Conservation (phyloP, 2,797 vertebrate species). For the Notolabrus celidotus region DNA sequence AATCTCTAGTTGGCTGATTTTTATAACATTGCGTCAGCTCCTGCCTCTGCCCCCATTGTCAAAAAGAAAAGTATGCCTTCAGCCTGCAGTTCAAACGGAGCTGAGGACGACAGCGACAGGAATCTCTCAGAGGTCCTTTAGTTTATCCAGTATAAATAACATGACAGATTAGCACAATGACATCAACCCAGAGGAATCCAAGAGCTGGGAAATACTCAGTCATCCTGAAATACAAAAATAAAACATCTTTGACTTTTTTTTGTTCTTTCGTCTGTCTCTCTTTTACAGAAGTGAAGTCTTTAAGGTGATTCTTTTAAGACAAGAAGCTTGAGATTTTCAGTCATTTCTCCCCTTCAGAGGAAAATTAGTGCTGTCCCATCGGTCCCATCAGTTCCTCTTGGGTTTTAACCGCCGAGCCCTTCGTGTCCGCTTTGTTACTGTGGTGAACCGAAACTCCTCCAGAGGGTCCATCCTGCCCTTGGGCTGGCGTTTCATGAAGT, state of each 20-base stretch:
- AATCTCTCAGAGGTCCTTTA: constrained; percentile 79
- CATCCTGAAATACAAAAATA: constrained; percentile 89
- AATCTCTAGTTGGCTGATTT: constrained; percentile 82
- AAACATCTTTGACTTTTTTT: constrained; percentile 85
- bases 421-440: constrained; percentile 88
- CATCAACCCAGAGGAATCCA: constrained; percentile 83
- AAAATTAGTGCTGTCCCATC: constrained; percentile 64
- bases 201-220: constrained; percentile 80
- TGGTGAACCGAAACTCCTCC: constrained; percentile 87
- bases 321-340: constrained; percentile 71
- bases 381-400: constrained; percentile 81
- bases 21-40: constrained; percentile 77
- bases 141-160: constrained; percentile 89
- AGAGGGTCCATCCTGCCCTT: constrained; percentile 81
- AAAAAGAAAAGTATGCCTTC: constrained; percentile 72
- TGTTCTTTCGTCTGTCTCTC: constrained; percentile 69
- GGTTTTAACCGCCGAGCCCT: constrained; percentile 87
- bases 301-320: constrained; percentile 74
- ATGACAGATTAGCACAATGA: constrained; percentile 80
- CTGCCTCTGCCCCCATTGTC: constrained; percentile 71
- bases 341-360: constrained; percentile 23
- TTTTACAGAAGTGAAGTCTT: constrained; percentile 67
- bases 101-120: constrained; percentile 70
- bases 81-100: constrained; percentile 76
- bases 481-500: constrained; percentile 89